Evolutionary conservation across 2,888 invertebrate species (phyloP).

Genomic region (Agrochola litura): DNA sequence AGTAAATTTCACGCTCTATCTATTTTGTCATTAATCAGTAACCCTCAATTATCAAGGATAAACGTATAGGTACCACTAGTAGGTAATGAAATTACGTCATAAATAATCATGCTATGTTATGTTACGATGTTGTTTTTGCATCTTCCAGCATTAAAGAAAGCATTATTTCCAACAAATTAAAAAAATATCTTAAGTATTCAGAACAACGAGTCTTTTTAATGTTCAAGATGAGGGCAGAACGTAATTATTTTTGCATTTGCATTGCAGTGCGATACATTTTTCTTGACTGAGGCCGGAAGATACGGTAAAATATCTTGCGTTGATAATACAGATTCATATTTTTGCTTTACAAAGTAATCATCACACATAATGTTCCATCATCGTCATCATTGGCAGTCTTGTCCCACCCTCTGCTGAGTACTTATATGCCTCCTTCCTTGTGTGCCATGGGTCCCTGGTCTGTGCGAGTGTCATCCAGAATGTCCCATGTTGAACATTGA

Average conservation of each 20-base stretch:
- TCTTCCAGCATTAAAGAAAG: not conserved
- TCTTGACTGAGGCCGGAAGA: not conserved
- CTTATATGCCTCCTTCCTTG: not conserved
- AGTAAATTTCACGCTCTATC: not conserved
- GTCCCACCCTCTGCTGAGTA: no score
- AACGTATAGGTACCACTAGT: not conserved
- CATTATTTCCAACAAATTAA: not conserved
- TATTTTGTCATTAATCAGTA: constrained; percentile 16
- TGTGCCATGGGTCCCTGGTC: not conserved
- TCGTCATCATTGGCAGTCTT: not conserved
- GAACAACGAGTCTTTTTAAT: constrained; percentile 17
- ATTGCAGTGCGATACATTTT: constrained; percentile 10
- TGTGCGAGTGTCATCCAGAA: not conserved
- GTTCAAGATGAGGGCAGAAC: not conserved
- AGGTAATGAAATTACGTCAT: not conserved
- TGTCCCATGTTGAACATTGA: not conserved
- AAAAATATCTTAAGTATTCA: constrained; percentile 7
- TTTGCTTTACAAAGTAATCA: not conserved
- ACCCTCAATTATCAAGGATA: not conserved
- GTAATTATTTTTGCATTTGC: constrained; percentile 46
- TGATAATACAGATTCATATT: not conserved
- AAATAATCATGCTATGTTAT: not conserved
- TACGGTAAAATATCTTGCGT: constrained; percentile 17
- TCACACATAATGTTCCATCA: not conserved
- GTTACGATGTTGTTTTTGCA: constrained; percentile 2